These are phyloP conservation scores for Eulemur rufifrons DNA, from an alignment of 2,113 vertebrate species.

Conservation along the genomic window DNA sequence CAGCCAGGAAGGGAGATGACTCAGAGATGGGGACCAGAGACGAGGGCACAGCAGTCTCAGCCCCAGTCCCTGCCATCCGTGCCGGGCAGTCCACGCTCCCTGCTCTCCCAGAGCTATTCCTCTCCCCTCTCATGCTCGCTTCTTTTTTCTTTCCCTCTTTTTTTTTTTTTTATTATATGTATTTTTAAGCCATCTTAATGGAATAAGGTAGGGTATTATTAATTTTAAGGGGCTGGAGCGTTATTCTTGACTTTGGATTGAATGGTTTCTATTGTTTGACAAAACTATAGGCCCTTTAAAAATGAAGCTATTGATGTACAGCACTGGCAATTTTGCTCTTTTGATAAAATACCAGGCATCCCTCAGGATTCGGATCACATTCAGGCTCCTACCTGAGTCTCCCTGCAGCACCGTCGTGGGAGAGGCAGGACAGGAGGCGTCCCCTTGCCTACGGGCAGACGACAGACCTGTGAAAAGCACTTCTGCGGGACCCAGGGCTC, in stretches of 20 bases:
- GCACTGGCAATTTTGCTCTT: background rate
- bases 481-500: background rate
- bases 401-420: fast-evolving
- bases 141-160: no score
- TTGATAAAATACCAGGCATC: background rate
- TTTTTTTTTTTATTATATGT: no score
- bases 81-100: fast-evolving
- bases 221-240: background rate
- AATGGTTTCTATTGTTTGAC: background rate
- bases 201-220: background rate
- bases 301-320: background rate
- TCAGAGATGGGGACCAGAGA: fast-evolving
- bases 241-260: background rate
- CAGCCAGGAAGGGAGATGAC: fast-evolving
- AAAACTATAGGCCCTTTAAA: background rate
- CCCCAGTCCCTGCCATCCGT: fast-evolving
- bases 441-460: background rate
- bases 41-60: fast-evolving
- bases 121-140: fast-evolving
- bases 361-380: background rate
- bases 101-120: fast-evolving
- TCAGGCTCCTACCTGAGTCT: no score
- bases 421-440: background rate
- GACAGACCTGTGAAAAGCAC: fast-evolving
- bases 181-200: background rate